Evolutionary conservation across 2,797 vertebrate species (phyloP), one percentile per base, ranked within the genome.

Genomic region (Melanotaenia maccullochi): DNA sequence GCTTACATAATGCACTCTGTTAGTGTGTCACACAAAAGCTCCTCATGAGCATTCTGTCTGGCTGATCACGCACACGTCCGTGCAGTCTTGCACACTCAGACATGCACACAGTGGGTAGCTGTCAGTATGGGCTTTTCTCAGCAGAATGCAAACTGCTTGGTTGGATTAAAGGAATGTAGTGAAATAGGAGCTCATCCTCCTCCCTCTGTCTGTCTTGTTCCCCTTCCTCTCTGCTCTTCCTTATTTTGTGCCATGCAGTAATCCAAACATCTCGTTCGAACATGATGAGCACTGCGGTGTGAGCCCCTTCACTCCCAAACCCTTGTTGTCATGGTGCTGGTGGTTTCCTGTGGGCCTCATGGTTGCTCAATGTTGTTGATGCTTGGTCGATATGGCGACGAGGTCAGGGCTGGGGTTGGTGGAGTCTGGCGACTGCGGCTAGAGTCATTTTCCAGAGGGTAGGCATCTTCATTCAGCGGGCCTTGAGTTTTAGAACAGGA

Each of bases 131-230:
- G 88, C 89, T 87, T 88, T 94, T 92, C 20, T 93, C 90, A 92
- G 91, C 93, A 91, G 91, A 93, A 89, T 93, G 87, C 90, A 90
- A 91, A 93, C 83, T 93, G 89, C 92, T 92, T 91, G 90, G 91
- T 93, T 94, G 90, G 83, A 90, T 94, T 81, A 90, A 90, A 94
- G 93, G 94, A 94, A 95, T 92, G 90, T 84, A 90, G 86, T 94
- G 93, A 93, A 95, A 95, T 83, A 82, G 71, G 91, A 95, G 85
- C 79, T 73, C 1, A 38, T 70, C 73, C 75, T 81, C 70, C 65
- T 70, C 74, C 36, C 51, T 63, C 60, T 60, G 51, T 72, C 58
- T 68, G 71, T 65, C 76, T 79, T 81, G 64, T 64, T 73, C 81
- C 74, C 47, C 56, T 36, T 35, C 25, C 61, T 61, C 71, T 56